These are phyloP conservation scores for Argyresthia albistria DNA, from an alignment of 2,888 invertebrate genomes.

Conservation along the genomic window DNA sequence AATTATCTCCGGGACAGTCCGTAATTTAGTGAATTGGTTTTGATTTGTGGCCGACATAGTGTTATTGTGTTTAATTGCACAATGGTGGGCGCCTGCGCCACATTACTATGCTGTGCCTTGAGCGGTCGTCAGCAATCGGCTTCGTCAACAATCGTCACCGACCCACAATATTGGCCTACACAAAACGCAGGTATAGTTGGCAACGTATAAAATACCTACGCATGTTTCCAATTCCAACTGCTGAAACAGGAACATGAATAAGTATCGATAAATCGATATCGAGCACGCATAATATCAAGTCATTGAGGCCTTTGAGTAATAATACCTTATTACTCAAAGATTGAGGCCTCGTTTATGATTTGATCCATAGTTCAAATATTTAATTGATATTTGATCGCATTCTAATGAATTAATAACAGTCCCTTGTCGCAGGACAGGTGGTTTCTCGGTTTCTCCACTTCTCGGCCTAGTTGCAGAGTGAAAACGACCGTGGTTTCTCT, in stretches of 20 bases:
- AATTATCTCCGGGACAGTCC: not conserved
- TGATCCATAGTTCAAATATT: not conserved
- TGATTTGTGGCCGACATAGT: slow-evolving; percentile 31
- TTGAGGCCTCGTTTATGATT: too few species aligned
- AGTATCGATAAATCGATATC: too few species aligned
- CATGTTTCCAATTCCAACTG: too few species aligned
- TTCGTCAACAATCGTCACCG: slow-evolving; percentile 9
- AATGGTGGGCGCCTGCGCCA: slow-evolving; percentile 17
- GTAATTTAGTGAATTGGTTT: slow-evolving; percentile 26
- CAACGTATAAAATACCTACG: too few species aligned
- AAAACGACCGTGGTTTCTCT: slow-evolving; percentile 61
- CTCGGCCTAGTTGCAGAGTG: slow-evolving; percentile 49
- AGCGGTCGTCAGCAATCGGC: slow-evolving; percentile 4
- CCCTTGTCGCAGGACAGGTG: slow-evolving; percentile 37
- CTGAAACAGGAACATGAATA: too few species aligned
- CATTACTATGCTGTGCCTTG: not conserved
- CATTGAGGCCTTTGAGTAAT: too few species aligned
- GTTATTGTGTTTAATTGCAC: slow-evolving; percentile 39
- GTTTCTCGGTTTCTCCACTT: slow-evolving; percentile 14
- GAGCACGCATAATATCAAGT: too few species aligned
- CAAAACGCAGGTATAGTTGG: too few species aligned
- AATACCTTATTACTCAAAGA: too few species aligned
- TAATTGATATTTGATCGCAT: not conserved
- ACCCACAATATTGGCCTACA: slow-evolving; percentile 13
- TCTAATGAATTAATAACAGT: slow-evolving; percentile 20